Evolutionary conservation across 1,140 invertebrate genomes (phyloP), one percentile per base, ranked within the genome.

Genomic region (Teleopsis dalmanni): DNA sequence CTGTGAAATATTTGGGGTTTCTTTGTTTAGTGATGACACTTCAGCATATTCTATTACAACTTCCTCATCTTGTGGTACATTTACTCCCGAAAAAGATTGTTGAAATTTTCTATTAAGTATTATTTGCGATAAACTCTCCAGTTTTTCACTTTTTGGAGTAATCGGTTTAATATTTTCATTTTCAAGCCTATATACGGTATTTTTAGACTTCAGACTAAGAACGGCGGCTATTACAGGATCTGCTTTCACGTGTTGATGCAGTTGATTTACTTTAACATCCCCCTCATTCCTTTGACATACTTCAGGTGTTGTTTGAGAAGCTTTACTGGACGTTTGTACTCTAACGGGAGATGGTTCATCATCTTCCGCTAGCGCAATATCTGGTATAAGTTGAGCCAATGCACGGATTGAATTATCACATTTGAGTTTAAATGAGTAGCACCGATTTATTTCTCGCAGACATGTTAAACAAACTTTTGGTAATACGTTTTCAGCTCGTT

Each of bases 371-470:
- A 56, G 59, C 38, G 56, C 18, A 2, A 58, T 49, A 50, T 67
- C 55, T 13, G 64, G 64, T 29, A 69, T 21, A 41, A 67, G 21
- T 47, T 69, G 65, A 7, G 58, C 55, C 27, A 69, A 36, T 1
- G 65, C 69, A 18, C 57, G 56, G 42, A 57, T 56, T 1, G 65
- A 69, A 35, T 55, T 66, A 34, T 69, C 65, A 33, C 62, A 66
- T 48, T 69, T 69, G 4, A 64, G 56, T 29, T 69, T 69, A 16
- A 69, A 69, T 2, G 61, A 59, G 22, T 60, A 69, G 22, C 64
- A 65, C 8, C 55, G 60, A 47, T 64, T 65, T 18, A 69, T 68
- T 27, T 69, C 65, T 40, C 65, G 65, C 21, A 69, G 53, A 23
- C 65, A 69, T 6, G 52, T 50, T 1, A 69, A 45, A 34, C 65